Conservation (phyloP, 64 coral and sea anemone species). For the Porites australiensis region DNA sequence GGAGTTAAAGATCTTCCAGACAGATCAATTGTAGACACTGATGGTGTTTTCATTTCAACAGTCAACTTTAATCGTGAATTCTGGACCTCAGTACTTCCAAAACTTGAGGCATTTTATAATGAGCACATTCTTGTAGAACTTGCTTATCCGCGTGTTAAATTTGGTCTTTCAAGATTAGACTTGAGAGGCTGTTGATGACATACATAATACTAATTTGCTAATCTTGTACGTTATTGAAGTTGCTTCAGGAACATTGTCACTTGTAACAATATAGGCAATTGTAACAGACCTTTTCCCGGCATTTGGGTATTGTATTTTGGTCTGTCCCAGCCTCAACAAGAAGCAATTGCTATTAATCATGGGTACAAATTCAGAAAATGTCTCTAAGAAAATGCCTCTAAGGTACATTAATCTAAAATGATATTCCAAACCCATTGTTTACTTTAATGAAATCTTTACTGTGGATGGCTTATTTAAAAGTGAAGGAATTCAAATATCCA, state of each 20-base stretch:
- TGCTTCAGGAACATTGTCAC: not conserved
- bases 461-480: too few species aligned
- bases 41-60: slow-evolving; percentile 41
- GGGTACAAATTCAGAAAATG: too few species aligned
- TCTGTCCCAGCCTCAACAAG: too few species aligned
- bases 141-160: slow-evolving; percentile 61
- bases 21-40: slow-evolving; percentile 31
- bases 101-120: slow-evolving; percentile 54
- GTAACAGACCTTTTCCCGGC: too few species aligned
- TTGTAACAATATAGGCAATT: not conserved
- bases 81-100: slow-evolving; percentile 57
- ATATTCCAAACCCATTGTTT: too few species aligned
- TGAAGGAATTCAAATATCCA: too few species aligned
- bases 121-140: slow-evolving; percentile 72
- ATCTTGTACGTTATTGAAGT: not conserved
- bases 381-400: not conserved
- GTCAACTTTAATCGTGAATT: slow-evolving; percentile 59
- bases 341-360: too few species aligned
- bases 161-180: slow-evolving; percentile 52
- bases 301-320: too few species aligned
- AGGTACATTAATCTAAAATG: too few species aligned
- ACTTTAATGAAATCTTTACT: too few species aligned
- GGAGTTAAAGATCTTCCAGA: not conserved
- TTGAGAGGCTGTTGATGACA: slow-evolving; percentile 28
- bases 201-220: not conserved